Base-by-base conservation (phyloP, 2,888 invertebrate species). In the Polymixis lichenea region DNA sequence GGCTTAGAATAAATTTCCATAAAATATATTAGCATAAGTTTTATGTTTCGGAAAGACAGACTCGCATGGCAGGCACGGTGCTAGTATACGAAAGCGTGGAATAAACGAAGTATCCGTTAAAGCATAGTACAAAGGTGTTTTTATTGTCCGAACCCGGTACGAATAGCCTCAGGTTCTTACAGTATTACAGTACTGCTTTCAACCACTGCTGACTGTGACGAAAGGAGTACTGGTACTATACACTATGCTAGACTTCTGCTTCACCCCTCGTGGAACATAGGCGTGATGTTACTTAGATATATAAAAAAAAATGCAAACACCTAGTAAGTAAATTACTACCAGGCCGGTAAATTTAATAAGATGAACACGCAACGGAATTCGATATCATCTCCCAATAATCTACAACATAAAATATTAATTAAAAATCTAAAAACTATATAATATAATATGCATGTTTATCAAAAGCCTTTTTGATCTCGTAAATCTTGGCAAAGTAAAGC, bases 381-480 rank as follows among this genome's bases (percentile, higher is more conserved):
- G 11, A 53, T 25, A 61, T 46, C 25, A 49, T n/a, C 19, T 19
- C 3, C 15, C 6, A 9, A 49, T 64, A 43, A 22, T 32, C 0
- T 25, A 25, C 2, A 72, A 55, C n/a, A 38, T 19, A 49, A 38
- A 64, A 28, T 1, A 51, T 1, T 5, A 22, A 32, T 38, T 72
- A 1, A 64, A 56, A 78, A 73, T 25, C 11, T 7, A 2, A 38
- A 25, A 0, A 19, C 11, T 15, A 51, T n/a, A 38, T 56, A 53
- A 19, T 67, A 43, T 17, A 62, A 32, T 49, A 4, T 32, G 32
- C 38, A 38, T 38, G 38, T 38, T 38, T 38, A 25, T 38, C 17
- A 61, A 67, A 74, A 67, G 43, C 11, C 13, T 28, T 65, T 67
- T 56, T 62, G 13, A 58, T 28, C 22, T 60, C 6, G 19, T 55